Evolutionary conservation across 2,888 invertebrate species (phyloP).

Genomic region (Drosophila tripunctata): DNA sequence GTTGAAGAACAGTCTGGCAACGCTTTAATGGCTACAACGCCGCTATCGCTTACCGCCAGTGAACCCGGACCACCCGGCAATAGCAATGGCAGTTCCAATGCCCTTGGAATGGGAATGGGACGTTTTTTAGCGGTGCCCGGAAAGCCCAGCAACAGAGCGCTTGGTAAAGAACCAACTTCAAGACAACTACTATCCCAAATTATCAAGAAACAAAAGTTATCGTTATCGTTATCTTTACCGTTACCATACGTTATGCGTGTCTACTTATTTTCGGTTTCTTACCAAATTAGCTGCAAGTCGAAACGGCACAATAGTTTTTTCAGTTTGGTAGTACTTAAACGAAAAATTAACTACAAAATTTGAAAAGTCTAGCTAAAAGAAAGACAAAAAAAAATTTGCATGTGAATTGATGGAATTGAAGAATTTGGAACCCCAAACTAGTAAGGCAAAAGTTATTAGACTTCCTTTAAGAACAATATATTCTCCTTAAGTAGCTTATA

Average conservation of each 20-base stretch:
- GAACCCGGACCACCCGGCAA: constrained; percentile 74
- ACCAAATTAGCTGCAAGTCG: constrained; percentile 20
- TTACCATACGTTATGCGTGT: constrained; percentile 36
- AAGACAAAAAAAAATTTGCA: constrained; percentile 45
- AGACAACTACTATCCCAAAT: constrained; percentile 8
- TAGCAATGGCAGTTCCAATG: constrained; percentile 74
- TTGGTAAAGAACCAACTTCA: constrained; percentile 60
- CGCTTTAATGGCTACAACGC: constrained; percentile 74
- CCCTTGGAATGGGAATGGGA: constrained; percentile 78
- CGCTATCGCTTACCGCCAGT: constrained; percentile 79
- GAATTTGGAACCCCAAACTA: constrained; percentile 31
- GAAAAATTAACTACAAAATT: neutral
- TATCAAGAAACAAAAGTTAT: constrained; percentile 34
- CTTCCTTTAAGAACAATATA: neutral
- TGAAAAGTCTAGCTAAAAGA: constrained; percentile 2
- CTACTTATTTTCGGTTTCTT: constrained; percentile 8
- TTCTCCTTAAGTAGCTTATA: neutral
- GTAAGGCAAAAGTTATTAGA: constrained; percentile 25
- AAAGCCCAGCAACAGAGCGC: constrained; percentile 77
- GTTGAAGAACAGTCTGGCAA: constrained; percentile 83
- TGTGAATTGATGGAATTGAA: constrained; percentile 20
- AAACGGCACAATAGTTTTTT: constrained; percentile 16
- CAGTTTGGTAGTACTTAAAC: constrained; percentile 19
- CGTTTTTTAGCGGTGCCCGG: constrained; percentile 84
- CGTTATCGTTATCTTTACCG: constrained; percentile 38